These are phyloP conservation scores for Diceros bicornis DNA, from an alignment of 2,797 vertebrate genomes.

Conservation along the genomic window DNA sequence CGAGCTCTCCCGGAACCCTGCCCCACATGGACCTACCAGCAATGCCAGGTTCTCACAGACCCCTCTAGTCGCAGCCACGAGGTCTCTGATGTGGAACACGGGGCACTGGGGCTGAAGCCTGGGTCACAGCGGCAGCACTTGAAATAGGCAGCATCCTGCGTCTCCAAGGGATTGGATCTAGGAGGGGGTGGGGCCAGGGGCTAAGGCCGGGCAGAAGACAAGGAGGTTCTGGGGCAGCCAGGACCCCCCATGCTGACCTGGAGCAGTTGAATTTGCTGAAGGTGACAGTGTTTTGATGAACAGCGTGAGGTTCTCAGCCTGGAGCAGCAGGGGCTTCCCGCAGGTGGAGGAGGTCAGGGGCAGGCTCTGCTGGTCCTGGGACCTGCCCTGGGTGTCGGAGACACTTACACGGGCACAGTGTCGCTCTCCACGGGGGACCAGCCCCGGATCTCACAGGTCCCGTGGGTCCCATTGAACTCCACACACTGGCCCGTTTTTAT, in stretches of 20 bases:
- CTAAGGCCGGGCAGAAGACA: not conserved
- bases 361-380: no score
- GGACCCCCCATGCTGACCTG: constrained; percentile 83
- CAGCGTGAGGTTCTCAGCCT: constrained; percentile 87
- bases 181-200: no score
- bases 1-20: constrained; percentile 84
- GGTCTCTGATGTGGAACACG: constrained; percentile 87
- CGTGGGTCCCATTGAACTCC: no score
- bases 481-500: no score
- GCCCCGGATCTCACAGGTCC: no score
- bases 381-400: no score
- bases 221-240: not conserved
- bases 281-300: constrained; percentile 90
- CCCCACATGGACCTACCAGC: constrained; percentile 81
- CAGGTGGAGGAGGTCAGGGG: no score
- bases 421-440: no score
- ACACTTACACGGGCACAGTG: no score
- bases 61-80: constrained; percentile 87
- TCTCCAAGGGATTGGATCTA: no score
- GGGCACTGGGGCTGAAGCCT: constrained; percentile 87
- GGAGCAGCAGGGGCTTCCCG: no score
- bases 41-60: constrained; percentile 87
- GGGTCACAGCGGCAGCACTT: constrained; percentile 70
- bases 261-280: constrained; percentile 91
- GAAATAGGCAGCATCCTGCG: constrained; percentile 84